Evolutionary conservation across 2,888 invertebrate genomes (phyloP), one percentile per base, ranked within the genome.

Genomic region (Aplocera efformata): DNA sequence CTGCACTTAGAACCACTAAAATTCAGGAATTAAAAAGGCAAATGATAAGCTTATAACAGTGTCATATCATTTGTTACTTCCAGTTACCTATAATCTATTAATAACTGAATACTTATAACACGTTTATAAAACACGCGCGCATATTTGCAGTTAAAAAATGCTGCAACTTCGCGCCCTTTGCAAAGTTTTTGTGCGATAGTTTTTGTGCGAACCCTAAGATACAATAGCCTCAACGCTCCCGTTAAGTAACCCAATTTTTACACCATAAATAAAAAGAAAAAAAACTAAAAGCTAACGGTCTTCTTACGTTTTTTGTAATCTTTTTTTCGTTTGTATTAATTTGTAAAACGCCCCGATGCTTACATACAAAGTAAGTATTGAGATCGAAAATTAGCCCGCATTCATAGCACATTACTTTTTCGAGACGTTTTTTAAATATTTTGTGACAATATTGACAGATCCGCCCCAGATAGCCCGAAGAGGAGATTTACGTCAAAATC

Each of bases 201-300:
- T 49, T 54, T 49, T 54, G 35, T 41, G 35, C 54, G 57, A 63
- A 73, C 72, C 71, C 61, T 57, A 71, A 70, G 63, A 54, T 44
- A 54, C 83, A 88, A 86, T 77, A 56, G 76, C 35, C 53, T 58
- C 58, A 11, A 44, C 54, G 82, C 82, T 83, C 76, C 84, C 85
- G 84, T 77, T 86, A 86, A 88, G 88, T 86, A 85, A 86, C 86
- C 88, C 83, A 88, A 88, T 88, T 86, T 84, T 84, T 81, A 70
- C 84, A 79, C 86, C 84, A 80, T 85, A 84, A 81, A 83, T 88
- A 86, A 82, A 67, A 74, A 62, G 55, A 58, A 71, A 77, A 83
- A 78, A 66, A 52, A 50, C 36, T 68, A 70, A 80, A 77, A 79
- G 77, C 56, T 80, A 84, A 84, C 84, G 85, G 85, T 75, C 80